Conservation (phyloP, 2,113 vertebrate genomes). For the Cinclus cinclus region DNA sequence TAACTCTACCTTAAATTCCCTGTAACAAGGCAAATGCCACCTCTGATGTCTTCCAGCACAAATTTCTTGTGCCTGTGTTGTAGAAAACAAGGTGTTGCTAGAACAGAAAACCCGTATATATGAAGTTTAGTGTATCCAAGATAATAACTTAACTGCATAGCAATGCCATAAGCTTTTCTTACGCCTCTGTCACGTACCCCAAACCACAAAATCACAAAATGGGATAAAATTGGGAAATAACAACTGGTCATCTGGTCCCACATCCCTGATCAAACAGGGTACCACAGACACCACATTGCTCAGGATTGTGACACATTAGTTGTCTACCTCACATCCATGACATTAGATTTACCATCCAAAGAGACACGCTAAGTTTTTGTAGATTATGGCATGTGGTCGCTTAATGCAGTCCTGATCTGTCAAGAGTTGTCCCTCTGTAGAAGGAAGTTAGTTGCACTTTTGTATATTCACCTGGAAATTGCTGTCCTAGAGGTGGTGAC, state of each 20-base stretch:
- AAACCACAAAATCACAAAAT: background rate
- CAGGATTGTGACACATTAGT: background rate
- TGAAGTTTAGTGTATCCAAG: background rate
- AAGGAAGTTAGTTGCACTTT: background rate
- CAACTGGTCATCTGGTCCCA: background rate
- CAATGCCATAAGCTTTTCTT: background rate
- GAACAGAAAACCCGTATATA: background rate
- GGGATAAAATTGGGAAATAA: background rate
- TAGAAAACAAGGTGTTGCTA: background rate
- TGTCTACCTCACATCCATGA: background rate
- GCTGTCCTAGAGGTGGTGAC: background rate
- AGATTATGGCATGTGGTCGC: background rate
- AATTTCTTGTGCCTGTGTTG: background rate
- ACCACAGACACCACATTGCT: background rate
- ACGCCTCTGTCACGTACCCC: background rate
- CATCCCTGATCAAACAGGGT: background rate
- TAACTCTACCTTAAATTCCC: background rate
- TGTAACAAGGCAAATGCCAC: background rate
- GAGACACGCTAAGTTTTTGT: background rate
- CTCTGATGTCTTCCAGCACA: background rate
- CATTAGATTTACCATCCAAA: background rate
- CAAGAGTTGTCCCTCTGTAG: background rate
- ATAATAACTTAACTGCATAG: background rate
- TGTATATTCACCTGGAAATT: background rate
- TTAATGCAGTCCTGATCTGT: background rate